A percentile compares a stretch with the other conserved stretches of the same genome.
Evolutionary conservation across 2,113 vertebrate species (phyloP).

Genomic region (Willisornis vidua): DNA sequence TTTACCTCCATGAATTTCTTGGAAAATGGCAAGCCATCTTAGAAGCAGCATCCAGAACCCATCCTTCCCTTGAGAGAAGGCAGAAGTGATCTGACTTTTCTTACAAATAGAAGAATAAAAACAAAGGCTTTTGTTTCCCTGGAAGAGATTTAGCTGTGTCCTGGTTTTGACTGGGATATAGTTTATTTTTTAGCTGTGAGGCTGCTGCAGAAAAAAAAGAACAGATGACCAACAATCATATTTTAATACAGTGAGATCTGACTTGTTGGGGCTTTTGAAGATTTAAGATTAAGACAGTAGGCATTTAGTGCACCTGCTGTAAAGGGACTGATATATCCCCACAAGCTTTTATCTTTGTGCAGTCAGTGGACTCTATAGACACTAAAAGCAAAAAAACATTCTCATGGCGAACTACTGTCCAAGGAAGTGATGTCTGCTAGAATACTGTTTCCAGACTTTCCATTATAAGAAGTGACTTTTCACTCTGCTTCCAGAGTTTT

Average conservation of each 20-base stretch:
- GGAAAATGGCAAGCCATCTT: background rate
- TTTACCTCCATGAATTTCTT: background rate
- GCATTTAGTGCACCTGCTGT: background rate
- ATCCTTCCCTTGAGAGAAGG: accelerated
- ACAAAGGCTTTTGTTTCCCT: background rate
- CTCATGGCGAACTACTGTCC: background rate
- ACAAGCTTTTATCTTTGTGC: background rate
- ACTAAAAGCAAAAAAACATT: background rate
- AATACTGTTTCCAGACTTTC: background rate
- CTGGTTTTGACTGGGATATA: background rate
- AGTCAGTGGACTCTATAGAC: background rate
- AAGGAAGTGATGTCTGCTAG: background rate
- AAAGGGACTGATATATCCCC: background rate
- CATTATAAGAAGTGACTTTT: background rate
- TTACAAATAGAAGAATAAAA: background rate
- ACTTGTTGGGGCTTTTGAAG: background rate
- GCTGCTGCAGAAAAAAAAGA: background rate
- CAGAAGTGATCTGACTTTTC: background rate
- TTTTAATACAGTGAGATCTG: background rate
- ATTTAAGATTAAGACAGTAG: background rate
- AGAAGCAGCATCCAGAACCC: background rate
- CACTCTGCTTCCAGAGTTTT: background rate
- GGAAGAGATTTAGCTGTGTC: background rate
- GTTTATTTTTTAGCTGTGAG: background rate
- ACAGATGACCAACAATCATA: background rate